A percentile compares a stretch with the other conserved stretches of the same genome.
phyloP scores from a whole-genome alignment of 2,888 invertebrate genomes.

The Amphimallon solstitiale region DNA sequence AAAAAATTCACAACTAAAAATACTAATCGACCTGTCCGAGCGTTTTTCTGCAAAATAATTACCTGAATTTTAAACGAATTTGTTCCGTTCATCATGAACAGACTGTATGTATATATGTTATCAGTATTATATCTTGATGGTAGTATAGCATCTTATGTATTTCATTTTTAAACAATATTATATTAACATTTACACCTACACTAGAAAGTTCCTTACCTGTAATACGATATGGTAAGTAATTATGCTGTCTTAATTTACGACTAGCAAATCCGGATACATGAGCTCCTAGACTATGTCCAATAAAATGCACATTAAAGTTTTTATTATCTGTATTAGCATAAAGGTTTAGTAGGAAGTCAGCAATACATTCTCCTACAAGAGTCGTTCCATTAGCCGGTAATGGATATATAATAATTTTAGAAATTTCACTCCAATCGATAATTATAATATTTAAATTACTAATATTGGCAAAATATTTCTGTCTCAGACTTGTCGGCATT shows the following conservation, averaged over 20 bases:
- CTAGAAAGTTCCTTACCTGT: constrained; percentile 64
- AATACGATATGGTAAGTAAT: constrained; percentile 65
- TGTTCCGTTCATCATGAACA: too few relatives aligned
- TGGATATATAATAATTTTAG: constrained; percentile 54
- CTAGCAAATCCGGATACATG: constrained; percentile 65
- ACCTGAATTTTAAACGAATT: too few relatives aligned
- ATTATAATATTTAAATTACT: constrained; percentile 66
- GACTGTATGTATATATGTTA: too few relatives aligned
- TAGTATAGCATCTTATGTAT: too few relatives aligned
- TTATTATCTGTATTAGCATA: constrained; percentile 56
- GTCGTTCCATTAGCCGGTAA: constrained; percentile 59
- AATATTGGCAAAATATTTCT: constrained; percentile 59
- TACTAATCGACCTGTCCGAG: too few relatives aligned
- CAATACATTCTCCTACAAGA: constrained; percentile 64
- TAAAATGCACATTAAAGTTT: constrained; percentile 64
- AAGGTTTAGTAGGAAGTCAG: constrained; percentile 62
- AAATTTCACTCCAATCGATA: constrained; percentile 63
- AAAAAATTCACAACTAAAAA: too few relatives aligned
- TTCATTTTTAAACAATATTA: too few relatives aligned
- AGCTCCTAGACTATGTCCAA: constrained; percentile 71
- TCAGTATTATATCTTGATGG: too few relatives aligned
- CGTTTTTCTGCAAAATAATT: too few relatives aligned
- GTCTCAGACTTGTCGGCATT: constrained; percentile 63
- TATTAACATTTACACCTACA: not conserved
- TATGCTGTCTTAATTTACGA: constrained; percentile 59